Base-by-base conservation (phyloP, 2,113 vertebrate species). In the Crotalus helleri region DNA sequence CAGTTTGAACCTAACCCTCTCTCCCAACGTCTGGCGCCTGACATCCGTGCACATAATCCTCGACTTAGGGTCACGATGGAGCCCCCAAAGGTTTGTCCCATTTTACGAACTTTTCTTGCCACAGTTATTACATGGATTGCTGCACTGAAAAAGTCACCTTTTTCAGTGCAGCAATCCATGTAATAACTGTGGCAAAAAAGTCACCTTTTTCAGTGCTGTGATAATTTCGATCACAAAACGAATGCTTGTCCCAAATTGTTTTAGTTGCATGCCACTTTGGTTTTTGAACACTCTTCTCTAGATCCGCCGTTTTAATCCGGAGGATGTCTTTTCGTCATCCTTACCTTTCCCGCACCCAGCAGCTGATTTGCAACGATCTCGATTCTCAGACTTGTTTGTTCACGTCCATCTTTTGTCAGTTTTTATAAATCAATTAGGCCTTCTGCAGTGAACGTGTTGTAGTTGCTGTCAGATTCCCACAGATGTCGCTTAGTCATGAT, bases 341-440 rank as follows among this genome's bases (percentile, higher is more conserved):
- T 95, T 92, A 87, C 95, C 87, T 81, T 94, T 94, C 91, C 26
- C 6, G 2, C 29, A 96, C 94, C 91, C 89, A 91, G 53, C 0
- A 95, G 93, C 92, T 96, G 96, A 97, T 97, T 96, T 97, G 96
- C 96, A 97, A 97, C 94, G 90, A 93, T 93, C 94, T 94, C 93
- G 92, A 96, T 97, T 97, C 94, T 96, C 59, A 1, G 12, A 59
- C 87, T 74, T 94, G 94, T 89, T 97, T 95, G 91, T 90, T 96
- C 95, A 94, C 92, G 95, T 97, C 96, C 95, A 96, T 97, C 96
- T 96, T 95, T 97, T 94, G 49, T 95, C 91, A 94, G 92, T 94
- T 96, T 92, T 93, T 96, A 96, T 96, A 97, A 97, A 97, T 98
- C 97, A 97, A 92, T 97, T 98, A 96, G 54, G 95, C 94, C 94